Base-by-base conservation (phyloP, 2,888 invertebrate genomes). In the Temnothorax ravouxi region DNA sequence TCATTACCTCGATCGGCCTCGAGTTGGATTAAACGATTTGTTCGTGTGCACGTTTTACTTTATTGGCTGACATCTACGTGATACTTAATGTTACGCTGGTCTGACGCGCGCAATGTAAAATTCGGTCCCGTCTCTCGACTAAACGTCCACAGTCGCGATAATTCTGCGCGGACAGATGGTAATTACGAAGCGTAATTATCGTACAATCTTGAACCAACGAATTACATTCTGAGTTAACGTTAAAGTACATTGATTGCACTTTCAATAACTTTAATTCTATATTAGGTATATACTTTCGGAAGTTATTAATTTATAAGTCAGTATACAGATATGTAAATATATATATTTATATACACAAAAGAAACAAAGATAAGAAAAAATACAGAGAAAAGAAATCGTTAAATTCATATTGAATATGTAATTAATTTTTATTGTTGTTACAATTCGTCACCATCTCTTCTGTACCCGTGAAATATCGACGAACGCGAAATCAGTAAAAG, bases 1-100 rank as follows among this genome's bases (percentile, higher is more conserved):
- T 94, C 94, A 94, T 94, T 94, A 94, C 93, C 92, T 92, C 93
- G 92, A 94, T 93, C 93, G 89, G 92, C 88, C 91, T 88, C 87
- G 88, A 92, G 91, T 93, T 87, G 92, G 92, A 94, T 94, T 94
- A 94, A 94, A 94, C 94, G 94, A 93, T 94, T 94, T 92, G 93
- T 92, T 93, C 91, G 87, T 86, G 86, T 84, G 84, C 84, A 87
- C 86, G 88, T 88, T 72, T 88, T 86, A 84, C 80, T 88, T 88
- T 88, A 88, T 88, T 84, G 83, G 75, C 25, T 84, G 69, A 80
- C 79, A 71, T 80, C 72, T 80, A 80, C 61, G 79, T 80, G 79
- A 80, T 80, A 80, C 72, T 80, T 80, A 80, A 79, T 72, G 79
- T 80, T 61, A 72, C 85, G 86, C 84, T 81, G 79, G 82, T 52